Conservation (phyloP, 2,797 vertebrate genomes). For the Propithecus deckenii region DNA sequence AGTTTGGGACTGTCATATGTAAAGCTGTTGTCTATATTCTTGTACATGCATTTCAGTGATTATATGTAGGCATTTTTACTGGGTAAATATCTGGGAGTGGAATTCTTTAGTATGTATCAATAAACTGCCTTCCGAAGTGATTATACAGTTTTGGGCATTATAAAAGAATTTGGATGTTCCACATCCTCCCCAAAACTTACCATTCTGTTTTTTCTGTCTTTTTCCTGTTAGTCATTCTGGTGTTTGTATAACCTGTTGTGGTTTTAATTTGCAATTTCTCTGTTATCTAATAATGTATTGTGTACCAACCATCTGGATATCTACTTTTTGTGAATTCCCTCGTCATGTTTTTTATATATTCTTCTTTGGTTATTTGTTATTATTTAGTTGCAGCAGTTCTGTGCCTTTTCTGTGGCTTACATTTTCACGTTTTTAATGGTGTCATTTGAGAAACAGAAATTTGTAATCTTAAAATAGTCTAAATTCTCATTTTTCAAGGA, state of each 20-base stretch:
- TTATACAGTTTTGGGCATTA: background rate
- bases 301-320: background rate
- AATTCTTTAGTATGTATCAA: background rate
- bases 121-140: background rate
- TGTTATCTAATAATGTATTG: background rate
- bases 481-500: background rate
- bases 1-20: background rate
- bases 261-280: background rate
- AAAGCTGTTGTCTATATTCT: background rate
- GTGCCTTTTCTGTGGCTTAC: background rate
- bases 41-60: background rate
- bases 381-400: background rate
- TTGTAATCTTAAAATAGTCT: background rate
- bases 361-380: background rate
- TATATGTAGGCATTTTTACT: background rate
- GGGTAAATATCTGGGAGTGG: background rate
- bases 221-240: background rate
- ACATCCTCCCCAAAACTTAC: background rate
- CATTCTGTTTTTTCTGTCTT: background rate
- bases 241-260: background rate
- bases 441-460: background rate
- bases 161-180: background rate
- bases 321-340: background rate
- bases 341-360: background rate
- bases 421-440: background rate